These are phyloP conservation scores for Coenonympha arcania DNA, from an alignment of 2,888 invertebrate species.

Conservation along the genomic window DNA sequence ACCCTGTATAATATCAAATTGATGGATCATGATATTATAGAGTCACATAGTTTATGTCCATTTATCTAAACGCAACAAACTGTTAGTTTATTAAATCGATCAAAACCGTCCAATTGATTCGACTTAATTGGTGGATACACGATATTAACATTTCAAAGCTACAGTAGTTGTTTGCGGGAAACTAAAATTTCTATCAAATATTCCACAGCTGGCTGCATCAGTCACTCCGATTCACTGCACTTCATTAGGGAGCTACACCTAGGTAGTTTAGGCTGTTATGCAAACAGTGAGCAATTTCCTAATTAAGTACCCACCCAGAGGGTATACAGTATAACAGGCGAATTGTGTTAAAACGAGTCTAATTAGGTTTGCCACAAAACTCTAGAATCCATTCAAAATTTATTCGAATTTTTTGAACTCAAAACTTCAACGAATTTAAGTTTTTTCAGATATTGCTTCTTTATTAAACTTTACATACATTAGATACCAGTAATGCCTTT, in stretches of 20 bases:
- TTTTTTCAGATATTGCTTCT: too few relatives aligned
- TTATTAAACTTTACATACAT: too few relatives aligned
- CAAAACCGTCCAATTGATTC: neutral
- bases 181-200: constrained; percentile 7
- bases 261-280: constrained; percentile 50
- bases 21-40: too few relatives aligned
- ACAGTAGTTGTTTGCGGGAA: neutral
- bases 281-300: constrained; percentile 61
- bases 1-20: too few relatives aligned
- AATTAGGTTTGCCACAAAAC: constrained; percentile 2
- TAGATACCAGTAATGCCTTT: too few relatives aligned
- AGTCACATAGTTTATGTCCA: too few relatives aligned
- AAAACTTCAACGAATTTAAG: too few relatives aligned
- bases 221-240: constrained; percentile 15
- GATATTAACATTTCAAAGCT: neutral
- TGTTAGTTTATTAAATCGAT: too few relatives aligned
- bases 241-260: constrained; percentile 32
- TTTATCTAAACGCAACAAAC: too few relatives aligned
- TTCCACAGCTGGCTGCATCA: constrained; percentile 9
- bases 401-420: too few relatives aligned
- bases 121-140: neutral
- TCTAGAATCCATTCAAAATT: too few relatives aligned
- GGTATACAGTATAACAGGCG: constrained; percentile 38
- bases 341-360: constrained; percentile 40
- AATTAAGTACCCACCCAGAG: constrained; percentile 56